Conservation (phyloP, 1,140 invertebrate genomes). For the Stratiolaelaps scimitus region DNA sequence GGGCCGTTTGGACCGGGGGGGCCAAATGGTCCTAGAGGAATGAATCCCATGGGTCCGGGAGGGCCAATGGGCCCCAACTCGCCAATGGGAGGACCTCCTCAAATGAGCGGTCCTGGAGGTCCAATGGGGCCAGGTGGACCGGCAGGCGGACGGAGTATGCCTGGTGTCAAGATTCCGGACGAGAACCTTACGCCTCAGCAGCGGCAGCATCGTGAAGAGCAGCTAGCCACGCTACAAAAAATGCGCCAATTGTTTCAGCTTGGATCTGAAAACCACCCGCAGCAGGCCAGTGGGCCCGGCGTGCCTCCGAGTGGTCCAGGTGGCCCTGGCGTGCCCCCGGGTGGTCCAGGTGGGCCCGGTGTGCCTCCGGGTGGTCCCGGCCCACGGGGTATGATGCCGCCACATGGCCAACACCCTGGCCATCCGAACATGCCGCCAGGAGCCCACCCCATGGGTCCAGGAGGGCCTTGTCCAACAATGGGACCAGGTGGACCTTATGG, state of each 20-base stretch:
- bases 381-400: constrained; percentile 36
- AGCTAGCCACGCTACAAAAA: constrained; percentile 74
- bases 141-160: constrained; percentile 28
- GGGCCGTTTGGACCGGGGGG: background rate
- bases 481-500: constrained; percentile 34
- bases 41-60: constrained; percentile 15
- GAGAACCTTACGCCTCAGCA: constrained; percentile 89
- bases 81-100: constrained; percentile 7
- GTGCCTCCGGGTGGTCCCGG: constrained; percentile 45
- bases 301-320: constrained; percentile 53
- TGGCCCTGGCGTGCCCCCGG: constrained; percentile 50
- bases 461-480: constrained; percentile 33
- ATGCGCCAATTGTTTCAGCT: constrained; percentile 66
- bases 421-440: constrained; percentile 10
- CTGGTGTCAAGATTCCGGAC: constrained; percentile 71
- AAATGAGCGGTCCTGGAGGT: constrained; percentile 33
- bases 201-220: constrained; percentile 76
- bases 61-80: constrained; percentile 15
- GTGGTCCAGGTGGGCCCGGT: constrained; percentile 40
- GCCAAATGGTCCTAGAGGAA: constrained; percentile 27
- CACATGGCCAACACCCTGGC: constrained; percentile 25
- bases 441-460: constrained; percentile 27
- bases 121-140: constrained; percentile 35
- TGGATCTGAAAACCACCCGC: too few species aligned
- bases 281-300: too few species aligned